A percentile compares a stretch with the other conserved stretches of the same genome.
phyloP scores from a whole-genome alignment of 2,797 vertebrate genomes.

The Tauraco hartlaubi region DNA sequence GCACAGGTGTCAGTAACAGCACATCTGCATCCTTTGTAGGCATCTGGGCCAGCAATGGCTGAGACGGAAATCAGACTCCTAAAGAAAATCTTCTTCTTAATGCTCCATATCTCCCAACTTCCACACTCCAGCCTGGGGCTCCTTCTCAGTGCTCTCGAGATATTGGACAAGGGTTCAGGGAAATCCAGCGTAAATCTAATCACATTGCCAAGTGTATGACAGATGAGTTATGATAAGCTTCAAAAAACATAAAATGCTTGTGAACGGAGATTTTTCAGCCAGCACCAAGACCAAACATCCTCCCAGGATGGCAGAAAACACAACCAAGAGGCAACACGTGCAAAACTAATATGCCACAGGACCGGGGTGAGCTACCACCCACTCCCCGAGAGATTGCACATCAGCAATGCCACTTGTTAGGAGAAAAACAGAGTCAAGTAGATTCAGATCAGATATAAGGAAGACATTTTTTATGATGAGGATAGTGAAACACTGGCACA shows the following conservation, averaged over 20 bases:
- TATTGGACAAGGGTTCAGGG: constrained; percentile 62
- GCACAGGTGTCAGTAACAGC: neutral
- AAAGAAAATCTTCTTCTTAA: constrained; percentile 32
- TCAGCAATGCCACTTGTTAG: neutral
- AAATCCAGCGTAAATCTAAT: constrained; percentile 72
- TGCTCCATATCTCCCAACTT: constrained; percentile 30
- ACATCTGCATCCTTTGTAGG: neutral
- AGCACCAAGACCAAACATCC: neutral
- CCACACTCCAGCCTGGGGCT: constrained; percentile 32
- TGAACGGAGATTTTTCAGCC: constrained; percentile 19
- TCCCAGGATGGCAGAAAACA: neutral
- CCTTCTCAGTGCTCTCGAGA: constrained; percentile 57
- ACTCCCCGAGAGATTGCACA: accelerated
- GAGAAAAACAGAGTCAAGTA: neutral
- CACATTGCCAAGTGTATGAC: neutral
- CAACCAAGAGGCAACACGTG: neutral
- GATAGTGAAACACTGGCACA: no score
- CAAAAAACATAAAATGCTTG: neutral
- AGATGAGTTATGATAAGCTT: neutral
- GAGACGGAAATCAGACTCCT: constrained; percentile 19
- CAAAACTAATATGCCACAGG: accelerated
- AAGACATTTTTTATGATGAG: no score
- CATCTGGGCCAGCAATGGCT: neutral
- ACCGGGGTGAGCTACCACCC: accelerated
- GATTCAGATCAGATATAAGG: neutral